phyloP scores from a whole-genome alignment of 1,140 invertebrate species.

The Ceratina australensis region DNA sequence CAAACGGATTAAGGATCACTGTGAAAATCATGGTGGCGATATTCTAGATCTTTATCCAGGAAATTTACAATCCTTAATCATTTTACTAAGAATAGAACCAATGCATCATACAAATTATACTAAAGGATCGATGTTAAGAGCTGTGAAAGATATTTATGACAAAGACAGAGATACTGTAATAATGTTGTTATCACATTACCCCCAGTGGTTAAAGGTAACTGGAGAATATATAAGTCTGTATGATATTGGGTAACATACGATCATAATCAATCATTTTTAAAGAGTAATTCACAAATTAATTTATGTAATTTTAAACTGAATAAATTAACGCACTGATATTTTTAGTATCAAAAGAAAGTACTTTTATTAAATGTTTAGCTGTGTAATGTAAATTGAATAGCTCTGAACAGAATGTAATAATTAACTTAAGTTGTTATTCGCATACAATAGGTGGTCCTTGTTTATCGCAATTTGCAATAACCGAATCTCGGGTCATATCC shows the following conservation, averaged over 20 bases:
- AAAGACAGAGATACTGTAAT: conserved; percentile 60
- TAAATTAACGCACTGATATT: neutral
- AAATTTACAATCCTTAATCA: conserved; percentile 64
- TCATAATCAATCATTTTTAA: neutral
- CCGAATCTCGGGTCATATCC: conserved; percentile 8
- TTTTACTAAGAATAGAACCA: conserved; percentile 69
- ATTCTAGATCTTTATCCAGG: conserved; percentile 72
- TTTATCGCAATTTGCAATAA: conserved; percentile 7
- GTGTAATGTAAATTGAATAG: conserved; percentile 43
- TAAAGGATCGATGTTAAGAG: conserved; percentile 55
- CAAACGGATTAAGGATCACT: conserved; percentile 54
- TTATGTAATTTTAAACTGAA: no score
- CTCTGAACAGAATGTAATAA: conserved; percentile 39
- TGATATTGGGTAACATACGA: neutral
- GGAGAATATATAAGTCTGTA: neutral
- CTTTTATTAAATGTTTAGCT: conserved; percentile 41
- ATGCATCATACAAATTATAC: conserved; percentile 63
- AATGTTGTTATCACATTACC: conserved; percentile 72
- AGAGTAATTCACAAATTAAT: no score
- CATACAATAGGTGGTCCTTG: conserved; percentile 24
- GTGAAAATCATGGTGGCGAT: conserved; percentile 48
- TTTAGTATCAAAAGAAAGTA: conserved; percentile 43
- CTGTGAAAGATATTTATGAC: conserved; percentile 57
- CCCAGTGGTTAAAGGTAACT: conserved; percentile 66
- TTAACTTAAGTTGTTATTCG: conserved; percentile 38